Evolutionary conservation across 37 sponge, comb jelly and placozoan genomes (phyloP), one percentile per base, ranked within the genome.

Genomic region (Ianthella basta): DNA sequence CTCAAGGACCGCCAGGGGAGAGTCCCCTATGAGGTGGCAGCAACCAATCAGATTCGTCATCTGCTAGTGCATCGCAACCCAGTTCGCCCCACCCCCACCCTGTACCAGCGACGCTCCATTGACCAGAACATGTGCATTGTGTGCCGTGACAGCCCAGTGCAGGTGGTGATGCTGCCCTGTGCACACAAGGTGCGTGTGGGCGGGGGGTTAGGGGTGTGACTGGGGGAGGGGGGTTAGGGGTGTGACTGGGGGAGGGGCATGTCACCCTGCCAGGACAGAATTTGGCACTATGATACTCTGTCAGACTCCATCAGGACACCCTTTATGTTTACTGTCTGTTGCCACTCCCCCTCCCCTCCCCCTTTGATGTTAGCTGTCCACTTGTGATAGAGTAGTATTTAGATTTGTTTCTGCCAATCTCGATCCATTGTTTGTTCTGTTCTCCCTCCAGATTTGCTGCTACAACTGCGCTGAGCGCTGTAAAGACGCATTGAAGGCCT

Each of bases 21-120:
- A 79, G 92, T 91, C 32, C 95, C 95, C 0, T 92, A 88, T 92
- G 95, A 95, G 36, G 90, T 95, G 32, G 95, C 95, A 0, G 33
- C 64, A 29, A 85, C 88, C 27, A 89, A 95, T 81, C 86, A 89
- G 56, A 91, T 91, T 89, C 80, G 92, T 5, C 89, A 84, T 55
- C 57, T 92, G 0, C 79, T 95, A 20, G 90, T 95, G 54, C 83
- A 91, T 53, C 89, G 87, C 0, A 72, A 88, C 21, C 27, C 84
- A 32, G 37, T 80, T 20, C 79, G 54, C 6, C 27, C 56, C 23
- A 75, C 32, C 27, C 85, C 86, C 1, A 44, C 82, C 5, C 23
- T 30, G 8, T 44, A 23, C 24, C 53, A 40, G 16, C 36, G 39
- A 1, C 80, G 77, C 59, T 80, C 44, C 79, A 85, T 84, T 54